Evolutionary conservation across 2,797 vertebrate genomes (phyloP), one percentile per base, ranked within the genome.

Genomic region (Otolemur crassicaudatus): DNA sequence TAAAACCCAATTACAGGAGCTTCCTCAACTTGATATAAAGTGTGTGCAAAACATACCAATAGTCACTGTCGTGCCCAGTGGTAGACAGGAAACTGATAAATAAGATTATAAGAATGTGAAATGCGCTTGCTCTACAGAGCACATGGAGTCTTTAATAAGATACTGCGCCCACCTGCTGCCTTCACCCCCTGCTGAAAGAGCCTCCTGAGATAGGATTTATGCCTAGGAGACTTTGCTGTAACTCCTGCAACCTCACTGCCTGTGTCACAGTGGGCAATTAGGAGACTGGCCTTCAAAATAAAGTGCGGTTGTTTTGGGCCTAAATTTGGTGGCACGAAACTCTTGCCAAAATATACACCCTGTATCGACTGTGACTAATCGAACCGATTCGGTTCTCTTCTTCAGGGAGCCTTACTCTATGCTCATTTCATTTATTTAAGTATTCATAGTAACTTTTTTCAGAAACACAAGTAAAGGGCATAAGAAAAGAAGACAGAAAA

Each of bases 121-220:
- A 40, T 31, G 80, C 46, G 29, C n/a, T n/a, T 46, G n/a, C 14
- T 13, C 14, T n/a, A 25, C 12, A 63, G 34, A 31, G 19, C 13
- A 25, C 0, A 20, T 34, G 76, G 3, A 23, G 29, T 5, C 1
- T 40, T 40, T 40, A 4, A 40, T 40, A 40, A 1, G 40, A 5
- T 40, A 40, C 40, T 40, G 40, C 40, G 3, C 40, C 40, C 40
- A 4, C 40, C 40, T 40, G 40, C 40, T 40, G 40, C 40, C 5
- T 53, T 88, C 13, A 17, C 6, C 22, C 25, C 27, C 14, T 63
- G 19, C 8, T 82, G 9, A 53, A 53, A 53, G 40, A 49, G 9
- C 13, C 40, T 25, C 2, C 7, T 53, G 1, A 58, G 40, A 43
- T 11, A 22, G 87, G 72, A 75, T 65, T 75, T 58, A 49, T 7